Conservation (phyloP, 2,888 invertebrate species). For the Trisateles emortualis region DNA sequence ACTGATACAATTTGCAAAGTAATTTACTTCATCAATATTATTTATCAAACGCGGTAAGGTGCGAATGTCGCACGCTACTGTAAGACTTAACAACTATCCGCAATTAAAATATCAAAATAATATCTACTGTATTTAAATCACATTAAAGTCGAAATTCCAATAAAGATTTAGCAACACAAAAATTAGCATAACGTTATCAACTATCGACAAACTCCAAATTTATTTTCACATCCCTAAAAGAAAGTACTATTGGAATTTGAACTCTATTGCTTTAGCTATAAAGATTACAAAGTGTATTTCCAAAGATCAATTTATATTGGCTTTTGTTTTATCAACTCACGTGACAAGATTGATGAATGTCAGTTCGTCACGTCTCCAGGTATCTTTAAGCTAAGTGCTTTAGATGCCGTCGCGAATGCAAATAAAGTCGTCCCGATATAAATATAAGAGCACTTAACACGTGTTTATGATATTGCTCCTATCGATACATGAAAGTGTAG, state of each 20-base stretch:
- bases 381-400: constrained; percentile 75
- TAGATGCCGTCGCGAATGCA: constrained; percentile 65
- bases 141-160: constrained; percentile 10
- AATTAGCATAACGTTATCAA: constrained; percentile 37
- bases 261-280: constrained; percentile 14
- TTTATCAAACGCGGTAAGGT: constrained; percentile 52
- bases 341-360: constrained; percentile 73
- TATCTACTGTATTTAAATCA: neutral
- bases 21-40: constrained; percentile 37
- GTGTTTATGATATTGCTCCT: constrained; percentile 58
- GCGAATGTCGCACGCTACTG: constrained; percentile 45
- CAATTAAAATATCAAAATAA: neutral
- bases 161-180: constrained; percentile 14
- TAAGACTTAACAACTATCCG: neutral
- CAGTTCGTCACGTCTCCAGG: constrained; percentile 60
- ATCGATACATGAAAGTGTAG: constrained; percentile 45
- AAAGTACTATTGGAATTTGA: constrained; percentile 3
- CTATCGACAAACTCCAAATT: constrained; percentile 22
- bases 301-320: constrained; percentile 19
- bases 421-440: constrained; percentile 59
- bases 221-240: constrained; percentile 25
- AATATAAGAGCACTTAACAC: constrained; percentile 53
- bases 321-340: constrained; percentile 53
- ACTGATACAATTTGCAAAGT: constrained; percentile 28
- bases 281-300: constrained; percentile 1